phyloP scores from a whole-genome alignment of 2,888 invertebrate genomes.

The Apocheima hispidaria region DNA sequence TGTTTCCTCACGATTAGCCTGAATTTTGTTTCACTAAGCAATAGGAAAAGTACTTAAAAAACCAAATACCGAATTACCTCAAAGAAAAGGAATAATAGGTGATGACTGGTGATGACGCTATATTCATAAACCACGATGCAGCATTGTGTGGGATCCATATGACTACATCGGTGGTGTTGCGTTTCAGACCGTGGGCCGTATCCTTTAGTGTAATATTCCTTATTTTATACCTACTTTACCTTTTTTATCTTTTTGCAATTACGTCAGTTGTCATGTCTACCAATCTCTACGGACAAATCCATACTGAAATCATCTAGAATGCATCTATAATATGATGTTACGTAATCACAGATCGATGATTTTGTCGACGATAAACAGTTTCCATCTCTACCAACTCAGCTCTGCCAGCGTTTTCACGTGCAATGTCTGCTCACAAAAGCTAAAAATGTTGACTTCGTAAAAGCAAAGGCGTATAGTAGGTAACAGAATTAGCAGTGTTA shows the following conservation, averaged over 20 bases:
- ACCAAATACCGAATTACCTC: too few species aligned
- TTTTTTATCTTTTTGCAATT: not conserved
- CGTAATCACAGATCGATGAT: too few species aligned
- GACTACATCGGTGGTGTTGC: slow-evolving; percentile 7
- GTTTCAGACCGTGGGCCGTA: slow-evolving; percentile 14
- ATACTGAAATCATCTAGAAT: too few species aligned
- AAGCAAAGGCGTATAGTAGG: not conserved
- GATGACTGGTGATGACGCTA: not conserved
- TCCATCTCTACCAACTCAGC: not conserved
- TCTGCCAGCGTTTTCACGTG: not conserved
- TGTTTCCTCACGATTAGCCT: too few species aligned
- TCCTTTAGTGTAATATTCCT: slow-evolving; percentile 7
- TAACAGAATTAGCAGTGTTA: not conserved
- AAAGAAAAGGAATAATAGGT: too few species aligned
- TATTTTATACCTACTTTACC: not conserved
- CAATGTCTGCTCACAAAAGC: not conserved
- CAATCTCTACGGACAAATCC: not conserved
- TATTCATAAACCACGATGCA: slow-evolving; percentile 6
- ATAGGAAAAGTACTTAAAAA: too few species aligned
- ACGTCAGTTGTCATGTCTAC: not conserved
- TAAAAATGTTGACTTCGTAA: not conserved
- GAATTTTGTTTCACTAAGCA: too few species aligned
- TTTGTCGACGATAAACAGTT: not conserved
- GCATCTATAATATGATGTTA: too few species aligned
- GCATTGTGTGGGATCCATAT: slow-evolving; percentile 8